A percentile compares a stretch with the other conserved stretches of the same genome.
Evolutionary conservation across 2,113 vertebrate species (phyloP).

Genomic region (Tonatia bakeri): DNA sequence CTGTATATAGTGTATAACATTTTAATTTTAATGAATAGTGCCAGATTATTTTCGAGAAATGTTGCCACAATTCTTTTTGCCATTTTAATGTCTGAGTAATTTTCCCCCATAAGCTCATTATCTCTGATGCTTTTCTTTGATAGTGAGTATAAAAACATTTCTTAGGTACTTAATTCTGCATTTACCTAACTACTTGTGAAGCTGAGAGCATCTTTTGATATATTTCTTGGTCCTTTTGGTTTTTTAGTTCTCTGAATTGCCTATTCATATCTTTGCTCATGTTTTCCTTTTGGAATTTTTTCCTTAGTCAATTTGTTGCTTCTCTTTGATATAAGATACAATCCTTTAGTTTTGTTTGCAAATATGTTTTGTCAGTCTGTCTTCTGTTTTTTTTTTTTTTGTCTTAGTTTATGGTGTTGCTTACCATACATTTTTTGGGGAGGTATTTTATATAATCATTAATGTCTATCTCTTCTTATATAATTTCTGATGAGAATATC

Average conservation of each 20-base stretch:
- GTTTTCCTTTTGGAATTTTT: neutral
- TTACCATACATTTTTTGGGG: neutral
- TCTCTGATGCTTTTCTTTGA: neutral
- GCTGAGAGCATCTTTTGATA: neutral
- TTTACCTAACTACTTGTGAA: neutral
- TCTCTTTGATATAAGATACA: neutral
- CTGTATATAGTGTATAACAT: neutral
- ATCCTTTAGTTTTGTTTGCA: constrained; percentile 17
- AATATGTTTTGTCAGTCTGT: neutral
- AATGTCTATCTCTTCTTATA: neutral
- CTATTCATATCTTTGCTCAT: neutral
- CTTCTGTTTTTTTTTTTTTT: neutral
- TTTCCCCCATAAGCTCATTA: neutral
- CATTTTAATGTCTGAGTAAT: neutral
- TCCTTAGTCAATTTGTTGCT: neutral
- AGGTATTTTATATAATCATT: neutral
- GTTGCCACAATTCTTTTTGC: neutral
- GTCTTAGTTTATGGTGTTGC: neutral
- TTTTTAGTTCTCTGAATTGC: neutral
- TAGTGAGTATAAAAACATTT: neutral
- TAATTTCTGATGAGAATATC: neutral
- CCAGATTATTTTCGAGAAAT: constrained; percentile 8
- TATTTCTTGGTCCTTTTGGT: neutral
- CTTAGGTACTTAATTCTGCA: neutral
- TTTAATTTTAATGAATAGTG: constrained; percentile 41